Base-by-base conservation (phyloP, 2,113 vertebrate genomes). In the Halcyon senegalensis region DNA sequence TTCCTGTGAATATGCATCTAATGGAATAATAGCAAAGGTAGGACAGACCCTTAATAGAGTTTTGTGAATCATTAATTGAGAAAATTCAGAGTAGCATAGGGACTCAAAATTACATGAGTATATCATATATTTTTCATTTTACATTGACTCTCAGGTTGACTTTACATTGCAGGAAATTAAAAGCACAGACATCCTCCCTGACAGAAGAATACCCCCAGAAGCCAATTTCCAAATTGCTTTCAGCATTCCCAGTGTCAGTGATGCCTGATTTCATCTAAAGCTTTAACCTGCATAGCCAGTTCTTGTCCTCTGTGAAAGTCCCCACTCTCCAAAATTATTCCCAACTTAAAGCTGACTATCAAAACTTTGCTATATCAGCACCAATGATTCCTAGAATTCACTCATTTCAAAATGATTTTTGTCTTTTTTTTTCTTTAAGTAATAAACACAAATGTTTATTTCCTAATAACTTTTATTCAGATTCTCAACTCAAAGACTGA, bases 261-360 rank as follows among this genome's bases (percentile, higher is more conserved):
- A 95, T 33, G 69, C 82, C 94, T 97, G 67, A 67, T 97, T 95
- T 87, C 87, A 95, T 97, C 92, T 97, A 94, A 97, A 93, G 51
- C 68, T 96, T 85, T 96, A 97, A 96, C 64, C 53, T 93, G 53
- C 68, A 72, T 28, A 94, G 66, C 67, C 94, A 97, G 83, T 69
- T 96, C 68, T 64, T 17, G 18, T 87, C 48, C 51, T 86, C 79
- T 85, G 44, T 81, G 82, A 96, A 58, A 90, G 62, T 88, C 27
- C 13, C 16, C 37, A 88, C 70, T 90, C 48, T 87, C 75, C 59
- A 94, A 95, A 97, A 87, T 51, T 87, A 85, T 78, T 96, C 91
- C 51, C 43, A 93, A 33, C 70, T 74, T 86, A 97, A 93, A 95
- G 63, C n/a, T 83, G 73, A 82, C 53, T 44, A 92, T 81, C 80